Conservation (phyloP, 2,797 vertebrate genomes). For the Synanceia verrucosa region DNA sequence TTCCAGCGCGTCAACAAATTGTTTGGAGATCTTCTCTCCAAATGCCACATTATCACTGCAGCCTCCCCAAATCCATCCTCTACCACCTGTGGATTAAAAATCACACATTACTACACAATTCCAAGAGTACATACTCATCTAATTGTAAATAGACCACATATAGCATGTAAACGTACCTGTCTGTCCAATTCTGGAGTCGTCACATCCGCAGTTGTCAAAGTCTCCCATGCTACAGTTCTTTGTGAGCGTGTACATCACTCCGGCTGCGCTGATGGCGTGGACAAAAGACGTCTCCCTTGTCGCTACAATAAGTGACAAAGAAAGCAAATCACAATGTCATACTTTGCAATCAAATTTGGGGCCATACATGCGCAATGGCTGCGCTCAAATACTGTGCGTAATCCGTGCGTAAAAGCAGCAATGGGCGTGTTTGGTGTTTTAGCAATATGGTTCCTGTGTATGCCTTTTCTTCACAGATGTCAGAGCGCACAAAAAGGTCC, state of each 20-base stretch:
- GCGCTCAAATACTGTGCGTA: conserved; percentile 11
- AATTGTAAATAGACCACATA: neutral
- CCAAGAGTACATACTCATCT: accelerated
- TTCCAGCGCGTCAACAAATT: conserved; percentile 95
- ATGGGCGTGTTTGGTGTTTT: neutral
- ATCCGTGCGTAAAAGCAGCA: neutral
- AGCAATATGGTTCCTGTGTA: neutral
- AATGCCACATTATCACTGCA: conserved; percentile 97
- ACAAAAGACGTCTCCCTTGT: conserved; percentile 95
- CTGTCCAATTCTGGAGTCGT: conserved; percentile 91
- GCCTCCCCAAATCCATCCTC: conserved; percentile 98
- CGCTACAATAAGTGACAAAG: conserved; percentile 76
- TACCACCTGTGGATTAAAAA: conserved; percentile 84
- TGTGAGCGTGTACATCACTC: conserved; percentile 95
- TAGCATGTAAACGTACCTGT: conserved; percentile 76
- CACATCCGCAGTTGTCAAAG: conserved; percentile 95
- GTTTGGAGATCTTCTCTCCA: conserved; percentile 94
- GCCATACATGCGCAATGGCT: neutral
- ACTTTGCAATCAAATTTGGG: neutral
- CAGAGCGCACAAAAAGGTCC: neutral
- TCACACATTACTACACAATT: neutral
- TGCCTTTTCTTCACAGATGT: neutral
- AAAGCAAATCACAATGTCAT: neutral
- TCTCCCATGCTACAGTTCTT: conserved; percentile 98
- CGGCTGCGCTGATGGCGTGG: conserved; percentile 95